phyloP scores from a whole-genome alignment of 2,888 invertebrate genomes.

The Drosophila rellima region DNA sequence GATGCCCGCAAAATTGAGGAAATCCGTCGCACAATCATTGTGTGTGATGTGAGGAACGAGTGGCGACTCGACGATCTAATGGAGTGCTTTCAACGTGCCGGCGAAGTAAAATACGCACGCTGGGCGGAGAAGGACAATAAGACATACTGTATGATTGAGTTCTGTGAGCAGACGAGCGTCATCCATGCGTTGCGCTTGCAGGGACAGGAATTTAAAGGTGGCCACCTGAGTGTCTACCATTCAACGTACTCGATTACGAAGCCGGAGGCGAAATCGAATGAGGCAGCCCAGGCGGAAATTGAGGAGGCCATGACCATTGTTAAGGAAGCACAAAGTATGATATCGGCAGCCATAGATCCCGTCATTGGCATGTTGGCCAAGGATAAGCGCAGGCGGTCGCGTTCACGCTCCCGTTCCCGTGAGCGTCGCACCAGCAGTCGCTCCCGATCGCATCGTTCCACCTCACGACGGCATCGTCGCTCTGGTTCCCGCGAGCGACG shows the following conservation, averaged over 20 bases:
- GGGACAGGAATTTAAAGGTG: constrained; percentile 91
- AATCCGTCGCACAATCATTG: constrained; percentile 95
- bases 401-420: constrained; percentile 86
- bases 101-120: constrained; percentile 97
- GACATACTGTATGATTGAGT: constrained; percentile 95
- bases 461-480: constrained; percentile 88
- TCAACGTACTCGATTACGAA: constrained; percentile 96
- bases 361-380: constrained; percentile 95
- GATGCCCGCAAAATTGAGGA: constrained; percentile 97
- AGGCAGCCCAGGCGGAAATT: constrained; percentile 97
- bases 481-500: constrained; percentile 86
- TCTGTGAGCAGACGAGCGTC: constrained; percentile 95
- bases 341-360: constrained; percentile 97
- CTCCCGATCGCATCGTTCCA: constrained; percentile 87
- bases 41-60: constrained; percentile 91
- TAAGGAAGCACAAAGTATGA: constrained; percentile 97
- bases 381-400: constrained; percentile 90
- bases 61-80: constrained; percentile 93
- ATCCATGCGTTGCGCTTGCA: constrained; percentile 94
- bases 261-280: constrained; percentile 97
- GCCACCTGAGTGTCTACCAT: constrained; percentile 91
- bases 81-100: constrained; percentile 93
- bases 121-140: constrained; percentile 94
- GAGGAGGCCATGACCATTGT: constrained; percentile 99
- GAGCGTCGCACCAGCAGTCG: constrained; percentile 89